These are phyloP conservation scores for Heliconius cydno DNA, from an alignment of 2,888 invertebrate genomes.

Conservation along the genomic window DNA sequence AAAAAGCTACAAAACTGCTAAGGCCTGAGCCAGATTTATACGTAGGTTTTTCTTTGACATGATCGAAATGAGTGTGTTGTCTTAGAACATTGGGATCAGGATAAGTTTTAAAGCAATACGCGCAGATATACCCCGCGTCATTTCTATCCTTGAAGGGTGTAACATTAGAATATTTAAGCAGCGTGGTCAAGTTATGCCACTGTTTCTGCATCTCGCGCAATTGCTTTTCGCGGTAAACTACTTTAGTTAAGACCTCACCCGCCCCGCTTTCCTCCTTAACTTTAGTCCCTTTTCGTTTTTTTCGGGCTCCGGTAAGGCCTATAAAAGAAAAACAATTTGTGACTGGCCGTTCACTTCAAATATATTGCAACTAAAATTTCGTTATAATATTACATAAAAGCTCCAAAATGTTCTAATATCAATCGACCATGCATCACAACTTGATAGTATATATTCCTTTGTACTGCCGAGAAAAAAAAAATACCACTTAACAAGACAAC, in stretches of 20 bases:
- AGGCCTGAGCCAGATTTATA: slow-evolving; percentile 73
- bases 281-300: slow-evolving; percentile 64
- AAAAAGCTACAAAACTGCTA: slow-evolving; percentile 72
- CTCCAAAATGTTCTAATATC: slow-evolving; percentile 24
- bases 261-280: slow-evolving; percentile 64
- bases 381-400: slow-evolving; percentile 12
- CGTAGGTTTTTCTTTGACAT: slow-evolving; percentile 68
- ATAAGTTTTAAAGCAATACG: slow-evolving; percentile 74
- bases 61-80: slow-evolving; percentile 67
- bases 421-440: slow-evolving; percentile 27
- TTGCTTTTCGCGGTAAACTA: slow-evolving; percentile 63
- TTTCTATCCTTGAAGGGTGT: slow-evolving; percentile 77
- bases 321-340: slow-evolving; percentile 80
- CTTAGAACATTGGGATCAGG: slow-evolving; percentile 66
- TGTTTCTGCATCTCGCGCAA: slow-evolving; percentile 75
- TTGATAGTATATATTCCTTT: not conserved
- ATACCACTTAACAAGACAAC: not conserved
- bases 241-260: slow-evolving; percentile 55
- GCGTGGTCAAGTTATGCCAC: slow-evolving; percentile 73
- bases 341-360: slow-evolving; percentile 61
- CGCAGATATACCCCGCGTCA: slow-evolving; percentile 75
- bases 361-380: slow-evolving; percentile 37
- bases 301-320: slow-evolving; percentile 72
- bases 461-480: not conserved
- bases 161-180: slow-evolving; percentile 72